Base-by-base conservation (phyloP, 2,797 vertebrate genomes). In the Loris lydekkerianus region DNA sequence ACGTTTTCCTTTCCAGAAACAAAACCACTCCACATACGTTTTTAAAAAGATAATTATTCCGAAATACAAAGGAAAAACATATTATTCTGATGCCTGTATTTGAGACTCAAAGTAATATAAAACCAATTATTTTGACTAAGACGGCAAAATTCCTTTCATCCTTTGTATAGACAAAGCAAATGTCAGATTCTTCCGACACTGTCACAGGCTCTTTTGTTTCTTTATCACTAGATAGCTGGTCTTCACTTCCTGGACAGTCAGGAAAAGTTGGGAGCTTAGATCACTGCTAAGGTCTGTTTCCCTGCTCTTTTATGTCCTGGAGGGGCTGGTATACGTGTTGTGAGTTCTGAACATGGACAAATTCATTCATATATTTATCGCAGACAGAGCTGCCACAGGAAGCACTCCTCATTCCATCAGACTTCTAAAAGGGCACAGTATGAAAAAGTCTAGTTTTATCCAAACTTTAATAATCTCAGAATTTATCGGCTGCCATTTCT, bases 131-230 rank as follows among this genome's bases (percentile, higher is more conserved):
- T 97, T 96, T 97, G 82, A 96, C 80, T 93, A 96, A 97, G 84
- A 93, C 94, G 61, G 97, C 83, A 97, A 97, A 97, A 97, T 97
- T 98, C 98, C 97, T 98, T 98, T 93, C 98, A 95, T 98, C 95
- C 97, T 98, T 69, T 95, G 92, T 89, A 98, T 1, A 98, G 90
- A 98, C 98, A 98, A 98, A 98, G 98, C 97, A 56, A 98, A 97
- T 96, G 97, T 97, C 98, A 97, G 98, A 97, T 97, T 98, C 98
- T 98, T 98, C 97, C 94, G 17, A 98, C 96, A 96, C 87, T 98
- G 97, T 97, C 91, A 92, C 94, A 96, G 96, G 92, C 97, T 98
- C 98, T 98, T 98, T 98, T 98, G 98, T 99, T 98, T 97, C 98
- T 98, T 96, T 98, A 97, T 98, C 97, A 96, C 96, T 88, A 97